Evolutionary conservation across 2,113 vertebrate species (phyloP).

Genomic region (Mesitornis unicolor): DNA sequence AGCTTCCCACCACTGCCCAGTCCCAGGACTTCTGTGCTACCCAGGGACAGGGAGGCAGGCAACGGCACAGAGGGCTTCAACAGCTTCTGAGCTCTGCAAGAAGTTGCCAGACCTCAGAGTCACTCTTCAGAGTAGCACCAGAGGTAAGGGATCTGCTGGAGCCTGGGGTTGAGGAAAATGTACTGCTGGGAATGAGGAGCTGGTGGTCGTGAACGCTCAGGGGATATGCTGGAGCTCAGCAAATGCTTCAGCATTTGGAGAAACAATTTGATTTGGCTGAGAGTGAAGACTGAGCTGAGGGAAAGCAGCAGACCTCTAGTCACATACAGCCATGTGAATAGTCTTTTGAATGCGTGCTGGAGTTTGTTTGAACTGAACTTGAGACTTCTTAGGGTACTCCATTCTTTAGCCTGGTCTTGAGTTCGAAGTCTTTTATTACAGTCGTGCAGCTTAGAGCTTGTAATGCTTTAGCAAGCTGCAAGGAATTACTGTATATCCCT

Average conservation of each 20-base stretch:
- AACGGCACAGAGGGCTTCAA: neutral
- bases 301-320: neutral
- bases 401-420: neutral
- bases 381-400: neutral
- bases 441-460: neutral
- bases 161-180: neutral
- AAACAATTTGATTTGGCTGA: neutral
- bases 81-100: neutral
- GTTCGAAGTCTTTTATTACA: neutral
- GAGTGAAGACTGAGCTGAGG: neutral
- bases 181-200: neutral
- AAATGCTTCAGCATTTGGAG: neutral
- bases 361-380: neutral
- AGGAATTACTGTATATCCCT: constrained; percentile 16
- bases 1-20: neutral
- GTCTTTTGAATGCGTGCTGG: neutral
- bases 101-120: constrained; percentile 10
- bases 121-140: neutral
- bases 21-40: neutral
- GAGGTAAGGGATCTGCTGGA: constrained; percentile 43
- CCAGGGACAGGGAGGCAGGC: neutral
- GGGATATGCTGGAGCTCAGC: neutral
- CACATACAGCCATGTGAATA: neutral
- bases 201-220: accelerated
- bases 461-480: constrained; percentile 33